A percentile compares a stretch with the other conserved stretches of the same genome.
Evolutionary conservation across 2,797 vertebrate genomes (phyloP).

Genomic region (Ficedula albicollis): DNA sequence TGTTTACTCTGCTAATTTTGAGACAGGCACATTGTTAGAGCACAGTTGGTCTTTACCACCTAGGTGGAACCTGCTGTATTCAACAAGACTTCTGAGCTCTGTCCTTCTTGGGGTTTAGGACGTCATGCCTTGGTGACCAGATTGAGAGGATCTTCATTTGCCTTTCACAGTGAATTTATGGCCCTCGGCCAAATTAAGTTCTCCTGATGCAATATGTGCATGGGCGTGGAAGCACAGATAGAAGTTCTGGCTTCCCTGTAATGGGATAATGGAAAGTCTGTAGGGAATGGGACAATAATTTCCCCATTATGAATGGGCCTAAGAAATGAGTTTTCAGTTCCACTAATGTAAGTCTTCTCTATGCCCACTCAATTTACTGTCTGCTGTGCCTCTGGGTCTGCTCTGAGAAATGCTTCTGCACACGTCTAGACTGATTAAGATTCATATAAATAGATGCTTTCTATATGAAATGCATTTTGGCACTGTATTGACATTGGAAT

Average conservation of each 20-base stretch:
- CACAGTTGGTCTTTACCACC: not conserved
- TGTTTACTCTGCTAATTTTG: not conserved
- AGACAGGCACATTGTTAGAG: not conserved
- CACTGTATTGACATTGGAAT: constrained; percentile 66
- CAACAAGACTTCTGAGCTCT: not conserved
- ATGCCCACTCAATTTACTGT: constrained; percentile 68
- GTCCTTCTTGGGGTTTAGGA: not conserved
- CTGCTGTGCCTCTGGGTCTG: constrained; percentile 63
- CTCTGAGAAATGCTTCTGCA: constrained; percentile 56
- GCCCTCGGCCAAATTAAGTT: constrained; percentile 18
- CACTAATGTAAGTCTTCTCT: constrained; percentile 53
- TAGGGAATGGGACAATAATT: constrained; percentile 68
- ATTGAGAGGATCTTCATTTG: constrained; percentile 56
- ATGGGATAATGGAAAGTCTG: constrained; percentile 54
- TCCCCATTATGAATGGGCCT: constrained; percentile 53
- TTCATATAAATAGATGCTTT: constrained; percentile 72
- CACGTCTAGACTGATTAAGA: constrained; percentile 69
- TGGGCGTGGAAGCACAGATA: constrained; percentile 30
- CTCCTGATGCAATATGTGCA: constrained; percentile 27
- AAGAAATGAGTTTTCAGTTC: constrained; percentile 69
- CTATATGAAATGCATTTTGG: constrained; percentile 69
- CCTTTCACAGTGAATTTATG: constrained; percentile 42
- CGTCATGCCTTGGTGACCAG: constrained; percentile 43
- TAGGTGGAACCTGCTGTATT: not conserved
- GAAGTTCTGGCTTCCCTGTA: constrained; percentile 36